Evolutionary conservation across 2,888 invertebrate genomes (phyloP).

Genomic region (Cataglyphis livida): DNA sequence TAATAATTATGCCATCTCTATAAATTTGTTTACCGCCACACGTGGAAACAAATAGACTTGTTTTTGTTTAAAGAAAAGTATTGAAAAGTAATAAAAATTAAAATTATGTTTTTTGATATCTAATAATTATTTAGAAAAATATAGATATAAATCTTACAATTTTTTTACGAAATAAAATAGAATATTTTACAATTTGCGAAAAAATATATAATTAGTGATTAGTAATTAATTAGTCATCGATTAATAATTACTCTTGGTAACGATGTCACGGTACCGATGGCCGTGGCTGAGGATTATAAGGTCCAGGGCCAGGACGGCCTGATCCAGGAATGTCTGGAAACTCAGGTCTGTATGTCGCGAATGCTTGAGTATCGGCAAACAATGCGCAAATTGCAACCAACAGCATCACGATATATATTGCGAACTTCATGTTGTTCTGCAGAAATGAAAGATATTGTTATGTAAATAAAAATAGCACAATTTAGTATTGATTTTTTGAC

Average conservation of each 20-base stretch:
- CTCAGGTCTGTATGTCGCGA: neutral
- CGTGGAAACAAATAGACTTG: neutral
- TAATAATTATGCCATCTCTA: neutral
- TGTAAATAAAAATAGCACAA: neutral
- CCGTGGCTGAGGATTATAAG: too few relatives aligned
- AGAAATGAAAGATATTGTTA: slow-evolving; percentile 17
- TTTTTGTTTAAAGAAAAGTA: neutral
- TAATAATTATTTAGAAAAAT: neutral
- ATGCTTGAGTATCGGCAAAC: slow-evolving; percentile 52
- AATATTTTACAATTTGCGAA: neutral
- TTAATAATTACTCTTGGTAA: slow-evolving; percentile 16
- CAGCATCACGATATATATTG: slow-evolving; percentile 46
- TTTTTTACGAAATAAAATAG: neutral
- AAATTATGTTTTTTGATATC: neutral
- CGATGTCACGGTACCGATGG: neutral
- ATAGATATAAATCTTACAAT: neutral
- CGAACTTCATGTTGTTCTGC: slow-evolving; percentile 49
- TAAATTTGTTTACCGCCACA: neutral
- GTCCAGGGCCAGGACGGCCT: too few relatives aligned
- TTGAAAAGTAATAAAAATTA: neutral
- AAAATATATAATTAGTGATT: slow-evolving; percentile 14
- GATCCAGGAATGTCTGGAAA: neutral
- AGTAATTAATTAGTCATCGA: neutral
- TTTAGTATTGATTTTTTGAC: neutral
- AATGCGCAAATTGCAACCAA: slow-evolving; percentile 53